A percentile compares a stretch with the other conserved stretches of the same genome.
Conservation (phyloP, 2,113 vertebrate species). For the Romanogobio albipinnatus region DNA sequence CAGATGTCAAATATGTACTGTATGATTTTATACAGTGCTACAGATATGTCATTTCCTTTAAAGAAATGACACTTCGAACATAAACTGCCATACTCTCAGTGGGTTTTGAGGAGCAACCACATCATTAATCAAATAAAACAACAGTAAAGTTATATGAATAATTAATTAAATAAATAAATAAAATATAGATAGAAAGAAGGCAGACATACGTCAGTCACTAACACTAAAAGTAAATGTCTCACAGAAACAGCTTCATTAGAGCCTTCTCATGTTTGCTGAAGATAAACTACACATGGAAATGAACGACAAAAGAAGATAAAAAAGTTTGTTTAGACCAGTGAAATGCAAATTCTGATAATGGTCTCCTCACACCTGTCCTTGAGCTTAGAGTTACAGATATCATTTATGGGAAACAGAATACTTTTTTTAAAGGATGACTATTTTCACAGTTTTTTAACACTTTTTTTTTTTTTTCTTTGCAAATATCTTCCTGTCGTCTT, state of each 20-base stretch:
- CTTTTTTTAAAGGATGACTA: neutral
- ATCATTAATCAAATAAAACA: neutral
- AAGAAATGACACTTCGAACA: neutral
- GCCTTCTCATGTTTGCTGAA: slow-evolving; percentile 81
- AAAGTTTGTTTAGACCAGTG: slow-evolving; percentile 49
- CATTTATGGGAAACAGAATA: neutral
- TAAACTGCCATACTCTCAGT: neutral
- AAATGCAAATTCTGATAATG: slow-evolving; percentile 40
- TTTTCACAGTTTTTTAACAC: slow-evolving; percentile 7
- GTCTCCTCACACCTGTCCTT: slow-evolving; percentile 43
- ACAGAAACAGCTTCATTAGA: slow-evolving; percentile 75
- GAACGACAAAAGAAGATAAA: slow-evolving; percentile 47
- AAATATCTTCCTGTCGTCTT: neutral
- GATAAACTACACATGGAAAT: slow-evolving; percentile 81
- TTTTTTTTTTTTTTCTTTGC: neutral
- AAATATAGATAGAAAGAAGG: neutral
- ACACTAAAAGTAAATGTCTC: slow-evolving; percentile 62
- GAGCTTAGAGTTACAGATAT: slow-evolving; percentile 1
- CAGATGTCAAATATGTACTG: neutral
- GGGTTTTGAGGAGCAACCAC: neutral
- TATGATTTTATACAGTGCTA: neutral
- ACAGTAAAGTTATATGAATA: neutral
- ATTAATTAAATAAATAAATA: too few relatives aligned
- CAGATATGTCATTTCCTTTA: neutral
- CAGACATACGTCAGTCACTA: neutral